These are phyloP conservation scores for Drosophila sucinea DNA, from an alignment of 1,140 invertebrate species.

Conservation along the genomic window DNA sequence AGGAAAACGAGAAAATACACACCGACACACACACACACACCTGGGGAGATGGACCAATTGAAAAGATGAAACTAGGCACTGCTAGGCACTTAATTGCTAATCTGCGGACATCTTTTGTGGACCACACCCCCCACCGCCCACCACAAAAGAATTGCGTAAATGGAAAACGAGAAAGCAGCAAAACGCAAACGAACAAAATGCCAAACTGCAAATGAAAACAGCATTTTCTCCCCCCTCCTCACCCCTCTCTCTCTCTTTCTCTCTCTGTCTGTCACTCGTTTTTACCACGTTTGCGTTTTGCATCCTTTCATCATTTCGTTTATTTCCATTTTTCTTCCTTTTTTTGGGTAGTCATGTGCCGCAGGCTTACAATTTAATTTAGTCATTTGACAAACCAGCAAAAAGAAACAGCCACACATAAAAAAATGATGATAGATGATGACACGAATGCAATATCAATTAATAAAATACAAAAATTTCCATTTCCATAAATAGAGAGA, in stretches of 20 bases:
- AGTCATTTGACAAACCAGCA: conserved; percentile 25
- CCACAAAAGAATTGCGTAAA: neutral
- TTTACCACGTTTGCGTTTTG: neutral
- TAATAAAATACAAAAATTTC: conserved; percentile 34
- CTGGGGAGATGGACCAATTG: too few relatives aligned
- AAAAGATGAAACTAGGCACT: neutral
- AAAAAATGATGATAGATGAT: conserved; percentile 38
- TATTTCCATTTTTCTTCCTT: neutral
- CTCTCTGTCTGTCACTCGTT: neutral
- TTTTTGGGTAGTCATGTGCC: neutral
- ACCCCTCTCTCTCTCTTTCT: neutral
- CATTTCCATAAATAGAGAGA: neutral
- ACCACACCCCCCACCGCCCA: neutral
- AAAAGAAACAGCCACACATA: conserved; percentile 3
- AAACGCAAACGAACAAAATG: conserved; percentile 2
- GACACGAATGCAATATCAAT: conserved; percentile 41
- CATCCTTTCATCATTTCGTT: conserved; percentile 1
- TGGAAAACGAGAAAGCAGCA: neutral
- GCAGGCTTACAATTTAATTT: conserved; percentile 40
- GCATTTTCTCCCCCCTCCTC: neutral
- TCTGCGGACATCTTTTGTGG: neutral
- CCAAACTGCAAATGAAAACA: conserved; percentile 1
- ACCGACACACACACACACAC: too few relatives aligned
- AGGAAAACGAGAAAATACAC: neutral
- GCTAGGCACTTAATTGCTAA: neutral